A percentile compares a stretch with the other conserved stretches of the same genome.
Evolutionary conservation across 2,888 invertebrate genomes (phyloP).

Genomic region (Silvanus unidentatus): DNA sequence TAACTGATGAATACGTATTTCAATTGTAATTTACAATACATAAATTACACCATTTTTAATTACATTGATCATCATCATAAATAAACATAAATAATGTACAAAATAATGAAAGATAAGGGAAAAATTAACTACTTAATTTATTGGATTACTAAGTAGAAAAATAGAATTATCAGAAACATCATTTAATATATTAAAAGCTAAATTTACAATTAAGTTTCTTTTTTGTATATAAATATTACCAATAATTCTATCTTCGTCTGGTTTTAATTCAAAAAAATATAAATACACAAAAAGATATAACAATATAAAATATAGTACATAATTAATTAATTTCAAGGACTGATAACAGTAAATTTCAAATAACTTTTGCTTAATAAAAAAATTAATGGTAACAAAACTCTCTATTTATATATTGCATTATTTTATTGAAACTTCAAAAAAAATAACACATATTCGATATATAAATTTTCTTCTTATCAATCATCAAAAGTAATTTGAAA

Average conservation of each 20-base stretch:
- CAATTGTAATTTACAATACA: slow-evolving; percentile 17
- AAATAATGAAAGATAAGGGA: slow-evolving; percentile 2
- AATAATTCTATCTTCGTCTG: background rate
- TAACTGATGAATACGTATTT: too few species aligned
- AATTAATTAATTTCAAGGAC: background rate
- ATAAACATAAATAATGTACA: slow-evolving; percentile 29
- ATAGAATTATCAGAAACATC: slow-evolving; percentile 1
- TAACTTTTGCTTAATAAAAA: slow-evolving; percentile 21
- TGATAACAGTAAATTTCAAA: slow-evolving; percentile 19
- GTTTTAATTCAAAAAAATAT: slow-evolving; percentile 14
- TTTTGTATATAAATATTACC: too few species aligned
- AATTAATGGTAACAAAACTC: slow-evolving; percentile 18
- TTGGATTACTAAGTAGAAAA: slow-evolving; percentile 5
- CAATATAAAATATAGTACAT: slow-evolving; percentile 32
- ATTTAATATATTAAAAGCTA: slow-evolving; percentile 9
- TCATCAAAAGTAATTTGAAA: slow-evolving; percentile 10
- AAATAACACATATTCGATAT: background rate
- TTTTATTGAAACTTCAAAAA: background rate
- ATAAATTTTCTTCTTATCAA: too few species aligned
- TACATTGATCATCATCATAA: slow-evolving; percentile 16
- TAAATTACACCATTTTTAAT: slow-evolving; percentile 6
- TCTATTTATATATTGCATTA: too few species aligned
- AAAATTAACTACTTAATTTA: slow-evolving; percentile 7
- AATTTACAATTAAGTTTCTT: slow-evolving; percentile 6
- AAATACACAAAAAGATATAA: slow-evolving; percentile 23